Base-by-base conservation (phyloP, 2,797 vertebrate species). In the Cuculus canorus region DNA sequence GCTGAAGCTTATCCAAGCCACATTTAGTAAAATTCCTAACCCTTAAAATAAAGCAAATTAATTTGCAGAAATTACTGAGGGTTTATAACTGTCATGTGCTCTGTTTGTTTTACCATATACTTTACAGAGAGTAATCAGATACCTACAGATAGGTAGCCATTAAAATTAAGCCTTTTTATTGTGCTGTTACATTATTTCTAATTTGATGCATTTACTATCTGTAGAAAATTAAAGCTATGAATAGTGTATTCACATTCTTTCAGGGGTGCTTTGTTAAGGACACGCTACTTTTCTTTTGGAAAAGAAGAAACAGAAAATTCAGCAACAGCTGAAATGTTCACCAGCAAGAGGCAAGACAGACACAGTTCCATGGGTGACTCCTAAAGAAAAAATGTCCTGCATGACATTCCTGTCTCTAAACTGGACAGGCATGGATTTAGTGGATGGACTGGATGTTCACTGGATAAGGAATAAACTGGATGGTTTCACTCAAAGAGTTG, bases 21-120 rank as follows among this genome's bases (percentile, higher is more conserved):
- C 76, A 69, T 88, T 90, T 94, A 95, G 95, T 80, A 92, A 75
- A 86, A 81, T 66, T 68, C 5, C 52, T 88, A 91, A 75, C 45
- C 65, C 21, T 61, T 91, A 70, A 92, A 96, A 82, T 54, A 83
- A 9, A 76, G 13, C 10, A 71, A 92, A 85, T 90, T 77, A 9
- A 91, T 96, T 82, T 94, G n/a, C 53, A 92, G 65, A 56, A 66
- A 82, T 91, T 95, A 81, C 78, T 87, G 56, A 32, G 56, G 8
- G 28, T 33, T 88, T 93, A 48, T 88, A 86, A 54, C 14, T 90
- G 66, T 72, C 66, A 52, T 43, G 41, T 76, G 13, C 6, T 86
- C 47, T 78, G 5, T 73, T 13, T 81, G 10, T 95, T 96, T 96
- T 92, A 77, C 68, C 69, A 47, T 72, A 73, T 56, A 72, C 27